Evolutionary conservation across 2,113 vertebrate species (phyloP), one percentile per base, ranked within the genome.

Genomic region (Rhagologus leucostigma): DNA sequence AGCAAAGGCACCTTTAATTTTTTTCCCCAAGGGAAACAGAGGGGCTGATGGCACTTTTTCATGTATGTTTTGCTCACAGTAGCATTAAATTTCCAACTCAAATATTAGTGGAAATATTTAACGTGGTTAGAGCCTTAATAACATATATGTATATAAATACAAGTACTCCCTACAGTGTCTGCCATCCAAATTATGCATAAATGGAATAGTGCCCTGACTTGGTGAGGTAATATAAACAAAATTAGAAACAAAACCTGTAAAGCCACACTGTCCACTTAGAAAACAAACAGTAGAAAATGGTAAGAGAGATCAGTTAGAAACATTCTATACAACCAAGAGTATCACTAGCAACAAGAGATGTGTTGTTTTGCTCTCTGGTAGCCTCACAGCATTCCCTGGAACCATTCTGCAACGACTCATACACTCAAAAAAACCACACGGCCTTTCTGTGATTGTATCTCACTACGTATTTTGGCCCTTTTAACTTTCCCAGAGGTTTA

Each of bases 381-480:
- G 42, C n/a, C 63, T 90, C 86, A 74, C 13, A 76, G 57, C 26
- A 59, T 76, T 52, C 49, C 75, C 30, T 20, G 70, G 11, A 92
- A 81, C 41, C 33, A 42, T 78, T 71, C 69, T 79, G 76, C 68
- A 68, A n/a, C 1, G 3, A 68, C 53, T 73, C 59, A 71, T 9
- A 26, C 15, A 4, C 47, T 68, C 39, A 35, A 67, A 80, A 84
- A 88, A 86, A 52, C 19, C 71, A 27, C 49, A 10, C 2, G 23
- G 57, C 76, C 73, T 93, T 94, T 64, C 60, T 57, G 0, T 5
- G 4, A 63, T 56, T 87, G 27, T 60, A 94, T 79, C 68, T 93
- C 91, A 44, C 46, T 55, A 76, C 55, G 86, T 37, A 62, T 85
- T 92, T 93, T 91, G 78, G 50, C 90, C 73, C 32, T 93, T 97